Percentiles rank a stretch among this genome's conserved stretches.
Evolutionary conservation across 64 coral and sea anemone genomes (phyloP).

Genomic region (Actinia equina): DNA sequence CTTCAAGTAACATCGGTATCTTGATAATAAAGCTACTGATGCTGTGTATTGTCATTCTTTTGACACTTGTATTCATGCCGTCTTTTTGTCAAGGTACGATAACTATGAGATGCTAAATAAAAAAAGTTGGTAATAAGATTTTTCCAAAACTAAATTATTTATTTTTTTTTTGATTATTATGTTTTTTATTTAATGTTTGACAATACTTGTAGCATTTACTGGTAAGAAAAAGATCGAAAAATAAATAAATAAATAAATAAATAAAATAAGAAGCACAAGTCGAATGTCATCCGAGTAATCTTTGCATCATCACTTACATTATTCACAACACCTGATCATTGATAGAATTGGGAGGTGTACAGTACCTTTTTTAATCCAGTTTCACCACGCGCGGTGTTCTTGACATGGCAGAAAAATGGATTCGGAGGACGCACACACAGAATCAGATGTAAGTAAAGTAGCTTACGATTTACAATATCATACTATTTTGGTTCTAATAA

Average conservation of each 20-base stretch:
- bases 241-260: neutral
- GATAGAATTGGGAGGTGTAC: neutral
- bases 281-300: neutral
- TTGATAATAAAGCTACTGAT: neutral
- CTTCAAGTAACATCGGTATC: neutral
- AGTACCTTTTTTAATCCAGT: neutral
- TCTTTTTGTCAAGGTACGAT: neutral
- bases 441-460: too few relatives aligned
- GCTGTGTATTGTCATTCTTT: neutral
- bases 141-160: too few relatives aligned
- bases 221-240: neutral
- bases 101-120: neutral
- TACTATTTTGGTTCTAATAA: too few relatives aligned
- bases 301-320: neutral
- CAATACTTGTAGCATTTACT: neutral
- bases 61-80: neutral
- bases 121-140: too few relatives aligned
- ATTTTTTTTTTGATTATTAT: too few relatives aligned
- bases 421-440: too few relatives aligned
- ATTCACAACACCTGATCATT: neutral
- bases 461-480: too few relatives aligned
- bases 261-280: neutral
- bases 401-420: too few relatives aligned
- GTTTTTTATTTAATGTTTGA: neutral
- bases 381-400: too few relatives aligned